Base-by-base conservation (phyloP, 2,888 invertebrate genomes). In the Epistrophe grossulariae region DNA sequence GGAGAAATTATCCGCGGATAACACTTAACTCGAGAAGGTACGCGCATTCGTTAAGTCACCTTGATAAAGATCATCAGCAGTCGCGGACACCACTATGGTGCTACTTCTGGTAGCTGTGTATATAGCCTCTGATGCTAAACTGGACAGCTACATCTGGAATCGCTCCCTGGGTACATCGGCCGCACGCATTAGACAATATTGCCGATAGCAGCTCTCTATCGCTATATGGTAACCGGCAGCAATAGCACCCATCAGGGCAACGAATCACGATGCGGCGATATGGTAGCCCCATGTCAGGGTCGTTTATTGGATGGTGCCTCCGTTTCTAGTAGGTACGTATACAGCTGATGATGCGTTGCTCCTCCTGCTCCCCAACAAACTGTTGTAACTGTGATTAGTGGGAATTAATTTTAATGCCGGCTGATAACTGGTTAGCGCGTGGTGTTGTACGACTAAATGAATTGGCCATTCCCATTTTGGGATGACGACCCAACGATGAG, bases 371-470 rank as follows among this genome's bases (percentile, higher is more conserved):
- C 59, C 55, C 52, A 70, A 62, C 55, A 57, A 57, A 48, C 79
- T 55, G 59, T 45, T 72, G 79, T 68, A 68, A 66, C 79, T 83
- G 83, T 87, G 87, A 87, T 87, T 87, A 87, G 87, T 76, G 79
- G 43, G 76, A 87, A 87, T 87, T 87, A 87, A 87, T 87, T 87
- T 87, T 83, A 79, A 87, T 87, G 79, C 74, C 87, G 76, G 28
- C 87, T 87, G 87, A 87, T 87, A 87, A 87, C 87, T 87, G 87
- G 87, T 87, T 87, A 87, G 73, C 70, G 62, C 50, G 78, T 77
- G 78, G 78, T 82, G 82, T 74, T 79, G 78, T 79, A 68, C 76
- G 59, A 57, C 83, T 83, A 76, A 87, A 87, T 79, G 83, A 87
- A 82, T 87, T 79, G 87, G 76, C 83, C 71, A 83, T 87, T 79